phyloP scores from a whole-genome alignment of 53 echinoderm and acorn worm species.

The Paracentrotus lividus region DNA sequence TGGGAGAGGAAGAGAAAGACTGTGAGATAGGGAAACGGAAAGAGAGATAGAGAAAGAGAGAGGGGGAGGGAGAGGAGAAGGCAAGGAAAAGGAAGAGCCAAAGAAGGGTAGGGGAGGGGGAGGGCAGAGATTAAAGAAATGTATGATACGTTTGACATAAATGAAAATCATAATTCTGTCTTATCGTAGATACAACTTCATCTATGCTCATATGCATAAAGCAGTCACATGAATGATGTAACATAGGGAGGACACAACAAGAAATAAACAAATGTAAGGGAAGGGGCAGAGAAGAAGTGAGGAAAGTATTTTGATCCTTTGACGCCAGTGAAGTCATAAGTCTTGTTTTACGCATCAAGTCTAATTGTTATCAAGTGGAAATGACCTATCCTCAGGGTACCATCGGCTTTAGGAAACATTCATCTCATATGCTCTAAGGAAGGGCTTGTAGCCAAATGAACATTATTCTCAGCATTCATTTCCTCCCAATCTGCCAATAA shows the following conservation, averaged over 20 bases:
- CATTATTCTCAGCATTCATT: constrained; percentile 5
- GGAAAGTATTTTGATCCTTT: too few species aligned
- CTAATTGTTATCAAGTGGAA: too few species aligned
- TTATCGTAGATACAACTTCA: neutral
- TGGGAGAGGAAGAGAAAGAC: neutral
- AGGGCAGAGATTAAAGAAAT: neutral
- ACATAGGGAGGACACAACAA: too few species aligned
- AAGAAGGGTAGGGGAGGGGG: neutral
- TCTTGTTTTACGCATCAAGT: too few species aligned
- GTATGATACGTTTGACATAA: neutral
- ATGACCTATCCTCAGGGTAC: neutral
- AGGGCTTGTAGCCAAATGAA: neutral
- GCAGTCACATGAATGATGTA: too few species aligned
- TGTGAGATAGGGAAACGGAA: neutral
- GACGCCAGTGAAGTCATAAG: too few species aligned
- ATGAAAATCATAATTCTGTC: neutral
- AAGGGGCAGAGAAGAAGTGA: too few species aligned
- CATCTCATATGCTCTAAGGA: neutral
- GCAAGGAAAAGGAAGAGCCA: too few species aligned
- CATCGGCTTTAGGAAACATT: neutral
- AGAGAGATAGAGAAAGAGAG: neutral
- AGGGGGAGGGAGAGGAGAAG: neutral
- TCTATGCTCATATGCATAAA: neutral
- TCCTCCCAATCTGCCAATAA: neutral
- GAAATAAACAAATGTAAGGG: too few species aligned